These are phyloP conservation scores for Venustoraphidia nigricollis DNA, from an alignment of 2,888 invertebrate genomes.

Conservation along the genomic window DNA sequence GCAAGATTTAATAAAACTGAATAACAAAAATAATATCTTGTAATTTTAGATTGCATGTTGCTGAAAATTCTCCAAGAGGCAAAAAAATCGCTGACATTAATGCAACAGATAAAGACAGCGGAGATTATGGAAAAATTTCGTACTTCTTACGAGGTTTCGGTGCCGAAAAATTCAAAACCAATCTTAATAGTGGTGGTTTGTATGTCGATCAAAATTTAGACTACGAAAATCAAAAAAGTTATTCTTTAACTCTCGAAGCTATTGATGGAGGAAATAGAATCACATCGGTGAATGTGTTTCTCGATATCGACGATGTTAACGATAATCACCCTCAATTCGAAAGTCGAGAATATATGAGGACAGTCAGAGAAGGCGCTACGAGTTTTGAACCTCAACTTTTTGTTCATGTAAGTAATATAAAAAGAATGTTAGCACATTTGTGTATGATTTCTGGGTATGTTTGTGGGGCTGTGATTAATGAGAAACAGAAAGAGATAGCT, in stretches of 20 bases:
- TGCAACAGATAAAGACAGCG: slow-evolving; percentile 60
- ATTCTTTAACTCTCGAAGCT: slow-evolving; percentile 64
- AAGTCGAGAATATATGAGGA: slow-evolving; percentile 50
- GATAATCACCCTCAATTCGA: slow-evolving; percentile 64
- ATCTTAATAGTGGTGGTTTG: slow-evolving; percentile 48
- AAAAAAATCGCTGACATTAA: slow-evolving; percentile 45
- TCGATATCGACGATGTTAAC: slow-evolving; percentile 59
- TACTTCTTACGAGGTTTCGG: slow-evolving; percentile 68
- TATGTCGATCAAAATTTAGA: slow-evolving; percentile 50
- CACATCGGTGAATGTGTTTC: slow-evolving; percentile 50
- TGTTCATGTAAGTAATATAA: slow-evolving; percentile 23
- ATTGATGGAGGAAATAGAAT: slow-evolving; percentile 65
- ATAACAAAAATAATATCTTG: too few species aligned
- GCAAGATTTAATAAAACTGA: too few species aligned
- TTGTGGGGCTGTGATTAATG: too few species aligned
- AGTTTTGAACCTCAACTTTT: slow-evolving; percentile 67
- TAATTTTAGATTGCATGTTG: slow-evolving; percentile 32
- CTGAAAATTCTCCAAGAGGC: slow-evolving; percentile 47
- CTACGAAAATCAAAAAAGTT: slow-evolving; percentile 66
- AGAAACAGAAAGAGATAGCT: too few species aligned
- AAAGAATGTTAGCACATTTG: not conserved
- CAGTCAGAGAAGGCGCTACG: slow-evolving; percentile 58
- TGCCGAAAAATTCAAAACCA: slow-evolving; percentile 57
- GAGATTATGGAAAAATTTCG: slow-evolving; percentile 50
- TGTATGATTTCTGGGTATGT: too few species aligned